These are phyloP conservation scores for Rhinopithecus roxellana DNA, from an alignment of 2,113 vertebrate genomes.

Conservation along the genomic window DNA sequence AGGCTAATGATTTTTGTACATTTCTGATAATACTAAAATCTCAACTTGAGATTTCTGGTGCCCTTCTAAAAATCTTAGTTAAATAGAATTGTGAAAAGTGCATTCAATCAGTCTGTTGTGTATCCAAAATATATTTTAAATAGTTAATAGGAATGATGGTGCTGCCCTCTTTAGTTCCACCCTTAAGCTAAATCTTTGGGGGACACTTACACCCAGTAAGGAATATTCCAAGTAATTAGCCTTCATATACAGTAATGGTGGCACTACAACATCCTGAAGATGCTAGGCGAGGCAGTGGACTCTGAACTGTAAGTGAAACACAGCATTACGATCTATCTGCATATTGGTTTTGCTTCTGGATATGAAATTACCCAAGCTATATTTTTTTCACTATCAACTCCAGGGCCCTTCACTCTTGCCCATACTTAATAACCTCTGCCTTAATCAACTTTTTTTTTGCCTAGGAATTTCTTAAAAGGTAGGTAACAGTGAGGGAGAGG, in stretches of 20 bases:
- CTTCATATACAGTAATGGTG: accelerated
- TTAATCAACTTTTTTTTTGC: neutral
- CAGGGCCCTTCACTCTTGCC: neutral
- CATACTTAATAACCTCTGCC: neutral
- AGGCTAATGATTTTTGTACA: neutral
- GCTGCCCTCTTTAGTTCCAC: neutral
- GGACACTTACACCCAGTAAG: neutral
- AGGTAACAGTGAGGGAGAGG: neutral
- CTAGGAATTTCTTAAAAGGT: neutral
- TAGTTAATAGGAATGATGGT: neutral
- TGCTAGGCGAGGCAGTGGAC: neutral
- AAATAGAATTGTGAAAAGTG: neutral
- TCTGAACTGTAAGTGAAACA: neutral
- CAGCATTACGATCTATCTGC: neutral
- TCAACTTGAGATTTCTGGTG: neutral
- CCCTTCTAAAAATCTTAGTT: slow-evolving; percentile 1
- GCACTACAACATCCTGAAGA: accelerated
- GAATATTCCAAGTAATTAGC: neutral
- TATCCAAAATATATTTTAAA: neutral
- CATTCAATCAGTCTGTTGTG: neutral
- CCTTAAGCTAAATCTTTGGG: neutral
- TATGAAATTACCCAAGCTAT: neutral
- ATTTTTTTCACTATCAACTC: neutral
- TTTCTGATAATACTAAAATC: neutral
- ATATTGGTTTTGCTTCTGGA: neutral